Base-by-base conservation (phyloP, 2,113 vertebrate genomes). In the Antechinus flavipes region DNA sequence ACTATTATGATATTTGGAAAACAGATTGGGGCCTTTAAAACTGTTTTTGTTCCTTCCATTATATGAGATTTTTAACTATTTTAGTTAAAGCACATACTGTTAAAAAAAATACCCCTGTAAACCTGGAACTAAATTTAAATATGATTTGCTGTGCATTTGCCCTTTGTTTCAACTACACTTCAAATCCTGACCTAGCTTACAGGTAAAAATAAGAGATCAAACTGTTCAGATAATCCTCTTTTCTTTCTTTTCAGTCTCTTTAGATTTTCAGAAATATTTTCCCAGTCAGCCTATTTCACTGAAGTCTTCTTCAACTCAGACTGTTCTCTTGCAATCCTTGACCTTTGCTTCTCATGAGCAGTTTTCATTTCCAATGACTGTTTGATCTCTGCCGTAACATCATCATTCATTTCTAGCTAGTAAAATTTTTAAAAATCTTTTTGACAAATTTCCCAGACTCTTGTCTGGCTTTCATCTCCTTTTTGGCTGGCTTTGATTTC, bases 371-470 rank as follows among this genome's bases (percentile, higher is more conserved):
- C 54, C 24, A 90, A 92, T 90, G 68, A 42, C 35, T 94, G 24
- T 96, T 92, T 94, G 92, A 94, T 95, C 90, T 94, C 90, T 68
- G 27, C 54, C 24, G 11, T 52, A 91, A 94, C 95, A 52, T 26
- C 54, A 19, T 26, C 90, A 95, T 94, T 95, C 47, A 50, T 94
- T 50, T 96, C 94, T 50, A 54, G 91, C 47, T 92, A 93, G 47
- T 89, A 46, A 61, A 35, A 54, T 91, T 93, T 96, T 94, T 76
- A 53, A 58, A 96, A 95, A 89, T 90, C n/a, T 23, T 94, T 95
- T 92, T 92, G 53, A 95, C 55, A 95, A 27, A 61, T 19, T 93
- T 96, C 52, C 42, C 5, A 61, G 84, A 27, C 35, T 61, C 53
- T 93, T 54, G 6, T 55, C 54, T 58, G 23, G 30, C 54, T 97